Evolutionary conservation across 2,797 vertebrate genomes (phyloP), one percentile per base, ranked within the genome.

Genomic region (Scomberomorus guttatus): DNA sequence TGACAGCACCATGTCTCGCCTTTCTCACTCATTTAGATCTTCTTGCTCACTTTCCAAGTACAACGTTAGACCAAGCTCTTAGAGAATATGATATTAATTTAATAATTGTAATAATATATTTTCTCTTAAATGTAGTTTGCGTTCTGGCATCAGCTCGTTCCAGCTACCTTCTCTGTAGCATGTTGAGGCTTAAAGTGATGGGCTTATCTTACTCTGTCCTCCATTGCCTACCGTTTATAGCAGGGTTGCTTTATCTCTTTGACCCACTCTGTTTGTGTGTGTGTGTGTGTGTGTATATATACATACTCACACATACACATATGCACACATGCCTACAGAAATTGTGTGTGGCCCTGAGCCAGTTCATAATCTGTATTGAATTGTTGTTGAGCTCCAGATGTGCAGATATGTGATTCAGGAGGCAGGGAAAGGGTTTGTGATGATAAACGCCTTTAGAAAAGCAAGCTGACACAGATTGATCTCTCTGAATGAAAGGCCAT

Each of bases 201-300:
- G 87, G 89, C 90, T 95, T 92, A 94, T 93, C 93, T 87, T 82
- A 87, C 85, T 69, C 82, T 89, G 82, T 88, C 81, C 86, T 89
- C 87, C 85, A 72, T 76, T 85, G 79, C 80, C 82, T 82, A 84
- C 90, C 22, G 75, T 92, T 91, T 93, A 92, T 90, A 92, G 87
- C 87, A 80, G 77, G 77, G 75, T 66, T 74, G 84, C 83, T 87
- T 94, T 93, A 95, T 94, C 93, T 94, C 75, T 71, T 80, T 92
- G 91, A 95, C 89, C 89, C 89, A 91, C 82, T 90, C 70, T 73
- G 51, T 78, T 76, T 77, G 50, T 77, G 73, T 29, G 58, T 69
- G 55, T 69, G 56, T 51, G 59, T 58, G 17, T 79, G 73, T 29
- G 63, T 69, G 56, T 73, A 48, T 25, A 24, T 73, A 22, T 25